These are phyloP conservation scores for Tachina lurida DNA, from an alignment of 2,888 invertebrate genomes.

Conservation along the genomic window DNA sequence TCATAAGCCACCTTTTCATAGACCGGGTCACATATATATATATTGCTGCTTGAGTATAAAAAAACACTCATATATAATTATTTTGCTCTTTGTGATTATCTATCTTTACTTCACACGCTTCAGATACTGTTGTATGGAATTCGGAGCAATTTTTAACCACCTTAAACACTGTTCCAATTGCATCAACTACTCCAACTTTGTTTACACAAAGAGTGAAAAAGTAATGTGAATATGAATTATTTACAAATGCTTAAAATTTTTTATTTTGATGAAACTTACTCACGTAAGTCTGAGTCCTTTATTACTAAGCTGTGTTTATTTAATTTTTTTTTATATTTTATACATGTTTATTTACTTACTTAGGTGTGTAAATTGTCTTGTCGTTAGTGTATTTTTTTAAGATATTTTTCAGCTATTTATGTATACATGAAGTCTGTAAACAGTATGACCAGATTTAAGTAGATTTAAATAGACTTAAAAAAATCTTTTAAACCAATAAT, in stretches of 20 bases:
- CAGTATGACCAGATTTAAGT: not conserved
- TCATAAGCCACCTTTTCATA: no score
- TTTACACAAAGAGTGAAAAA: conserved; percentile 28
- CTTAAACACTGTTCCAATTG: conserved; percentile 31
- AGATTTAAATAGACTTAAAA: no score
- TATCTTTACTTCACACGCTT: no score
- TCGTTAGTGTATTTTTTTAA: conserved; percentile 26
- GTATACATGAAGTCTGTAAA: not conserved
- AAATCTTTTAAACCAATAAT: no score
- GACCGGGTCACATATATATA: no score
- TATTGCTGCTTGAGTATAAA: no score
- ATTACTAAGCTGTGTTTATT: conserved; percentile 21
- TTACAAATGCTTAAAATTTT: conserved; percentile 19
- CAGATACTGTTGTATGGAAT: not conserved
- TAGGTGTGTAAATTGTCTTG: conserved; percentile 27
- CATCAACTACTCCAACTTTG: conserved; percentile 29
- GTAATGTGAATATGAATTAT: conserved; percentile 22
- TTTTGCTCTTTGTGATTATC: no score
- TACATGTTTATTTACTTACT: not conserved
- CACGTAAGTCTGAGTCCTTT: conserved; percentile 54
- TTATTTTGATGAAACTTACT: conserved; percentile 46
- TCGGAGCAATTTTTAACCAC: not conserved
- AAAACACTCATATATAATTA: no score
- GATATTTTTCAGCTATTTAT: not conserved
- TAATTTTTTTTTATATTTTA: not conserved